Conservation (phyloP, 1,140 invertebrate species). For the Stegodyphus mimosarum region DNA sequence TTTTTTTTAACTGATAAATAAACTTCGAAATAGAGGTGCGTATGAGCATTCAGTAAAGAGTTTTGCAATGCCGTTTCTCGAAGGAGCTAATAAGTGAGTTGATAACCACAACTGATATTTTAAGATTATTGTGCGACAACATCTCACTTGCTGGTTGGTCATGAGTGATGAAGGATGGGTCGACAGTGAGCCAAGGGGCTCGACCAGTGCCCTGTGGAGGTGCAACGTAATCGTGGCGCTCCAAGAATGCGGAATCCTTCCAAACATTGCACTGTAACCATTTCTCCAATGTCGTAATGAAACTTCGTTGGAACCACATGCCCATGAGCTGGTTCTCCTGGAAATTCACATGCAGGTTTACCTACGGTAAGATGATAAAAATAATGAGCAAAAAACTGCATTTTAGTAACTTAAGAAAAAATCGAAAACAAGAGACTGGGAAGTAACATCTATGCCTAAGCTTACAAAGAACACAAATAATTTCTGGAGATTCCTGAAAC, state of each 20-base stretch:
- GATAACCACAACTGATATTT: too few species aligned
- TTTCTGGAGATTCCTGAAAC: too few species aligned
- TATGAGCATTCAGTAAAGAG: too few species aligned
- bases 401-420: too few species aligned
- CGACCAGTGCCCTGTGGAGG: conserved; percentile 63
- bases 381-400: too few species aligned
- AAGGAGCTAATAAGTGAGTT: too few species aligned
- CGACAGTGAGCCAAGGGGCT: conserved; percentile 63
- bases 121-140: conserved; percentile 63
- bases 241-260: conserved; percentile 70
- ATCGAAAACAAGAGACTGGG: too few species aligned
- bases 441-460: too few species aligned
- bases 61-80: too few species aligned
- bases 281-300: conserved; percentile 81
- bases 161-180: conserved; percentile 37
- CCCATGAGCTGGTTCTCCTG: conserved; percentile 79
- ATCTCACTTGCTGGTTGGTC: background rate
- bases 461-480: too few species aligned
- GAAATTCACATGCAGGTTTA: conserved; percentile 79
- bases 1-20: too few species aligned
- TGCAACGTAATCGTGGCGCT: conserved; percentile 46
- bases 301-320: conserved; percentile 79
- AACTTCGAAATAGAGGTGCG: too few species aligned
- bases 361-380: conserved; percentile 64
- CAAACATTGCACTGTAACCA: conserved; percentile 78